A percentile compares a stretch with the other conserved stretches of the same genome.
Conservation (phyloP, 2,888 invertebrate species). For the Drosophila birchii region DNA sequence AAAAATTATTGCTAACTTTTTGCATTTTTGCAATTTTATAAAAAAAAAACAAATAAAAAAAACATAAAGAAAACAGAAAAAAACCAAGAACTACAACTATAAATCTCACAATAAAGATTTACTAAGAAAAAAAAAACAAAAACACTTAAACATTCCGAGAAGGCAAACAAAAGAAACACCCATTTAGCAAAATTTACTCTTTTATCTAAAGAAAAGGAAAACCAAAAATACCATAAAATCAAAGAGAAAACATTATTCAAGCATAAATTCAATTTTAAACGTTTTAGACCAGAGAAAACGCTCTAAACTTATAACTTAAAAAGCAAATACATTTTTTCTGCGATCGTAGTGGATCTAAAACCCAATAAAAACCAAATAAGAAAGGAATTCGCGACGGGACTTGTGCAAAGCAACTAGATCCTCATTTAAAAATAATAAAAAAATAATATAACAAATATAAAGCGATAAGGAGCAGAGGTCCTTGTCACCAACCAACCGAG, state of each 20-base stretch:
- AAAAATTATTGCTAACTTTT: slow-evolving; percentile 83
- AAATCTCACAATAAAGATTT: slow-evolving; percentile 34
- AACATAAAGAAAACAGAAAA: slow-evolving; percentile 37
- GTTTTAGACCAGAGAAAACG: slow-evolving; percentile 69
- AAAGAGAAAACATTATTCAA: slow-evolving; percentile 65
- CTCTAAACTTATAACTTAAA: slow-evolving; percentile 52
- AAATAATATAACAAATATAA: slow-evolving; percentile 14
- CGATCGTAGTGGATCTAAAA: slow-evolving; percentile 82
- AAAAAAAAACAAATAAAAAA: slow-evolving; percentile 70
- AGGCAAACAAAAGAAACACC: slow-evolving; percentile 20
- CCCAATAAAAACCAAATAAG: slow-evolving; percentile 36
- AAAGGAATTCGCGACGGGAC: slow-evolving; percentile 66
- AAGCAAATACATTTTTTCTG: slow-evolving; percentile 66
- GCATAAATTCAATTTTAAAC: slow-evolving; percentile 75
- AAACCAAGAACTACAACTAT: slow-evolving; percentile 44
- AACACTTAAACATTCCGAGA: slow-evolving; percentile 53
- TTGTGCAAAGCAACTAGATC: slow-evolving; percentile 82
- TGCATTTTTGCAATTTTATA: slow-evolving; percentile 85
- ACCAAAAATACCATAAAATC: slow-evolving; percentile 46
- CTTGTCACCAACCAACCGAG: slow-evolving; percentile 64
- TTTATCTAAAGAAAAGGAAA: slow-evolving; percentile 74
- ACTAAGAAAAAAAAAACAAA: slow-evolving; percentile 28
- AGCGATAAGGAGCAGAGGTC: slow-evolving; percentile 58
- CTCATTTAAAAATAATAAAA: slow-evolving; percentile 34
- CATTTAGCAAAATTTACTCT: slow-evolving; percentile 84